Base-by-base conservation (phyloP, 2,113 vertebrate species). In the Odontesthes bonariensis region DNA sequence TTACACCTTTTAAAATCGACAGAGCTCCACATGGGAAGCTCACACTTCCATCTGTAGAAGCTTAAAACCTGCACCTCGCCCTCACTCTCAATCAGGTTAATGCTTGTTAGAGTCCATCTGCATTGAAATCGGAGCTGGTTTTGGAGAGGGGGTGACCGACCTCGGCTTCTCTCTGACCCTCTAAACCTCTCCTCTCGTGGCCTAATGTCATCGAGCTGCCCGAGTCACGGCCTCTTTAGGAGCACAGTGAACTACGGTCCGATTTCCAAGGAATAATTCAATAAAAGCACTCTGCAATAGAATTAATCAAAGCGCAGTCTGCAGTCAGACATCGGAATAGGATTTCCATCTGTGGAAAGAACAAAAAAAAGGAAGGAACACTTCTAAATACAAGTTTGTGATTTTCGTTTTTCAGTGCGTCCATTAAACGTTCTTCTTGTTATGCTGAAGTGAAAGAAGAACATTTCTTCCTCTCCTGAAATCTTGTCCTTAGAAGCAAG, bases 21-120 rank as follows among this genome's bases (percentile, higher is more conserved):
- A 33, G 2, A 14, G 66, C 11, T 64, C 6, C 12, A 13, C 58
- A 31, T 12, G 62, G 46, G 78, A 76, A n/a, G 63, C 46, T 64
- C 68, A 76, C 64, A 27, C 70, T 60, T 80, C 68, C 75, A 77
- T 83, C 75, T 85, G 70, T 38, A 59, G 59, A 31, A 64, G 42
- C 16, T 76, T 44, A 40, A 84, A 88, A 82, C 52, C n/a, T 12
- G 6, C 1, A 35, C 55, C 55, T 65, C 75, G 69, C 59, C 42
- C 69, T 54, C 52, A n/a, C 57, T 55, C 66, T 60, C 38, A 79
- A 78, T 83, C 61, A 51, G 65, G 44, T 83, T 70, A 72, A 61
- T 35, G 71, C 73, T 77, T 64, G 69, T 83, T 85, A 73, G 76
- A 68, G 71, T 67, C 82, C 81, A 89, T 88, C 88, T 87, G 81